Percentiles rank a stretch among this genome's conserved stretches.
Evolutionary conservation across 2,113 vertebrate genomes (phyloP).

Genomic region (Nipponia nippon): DNA sequence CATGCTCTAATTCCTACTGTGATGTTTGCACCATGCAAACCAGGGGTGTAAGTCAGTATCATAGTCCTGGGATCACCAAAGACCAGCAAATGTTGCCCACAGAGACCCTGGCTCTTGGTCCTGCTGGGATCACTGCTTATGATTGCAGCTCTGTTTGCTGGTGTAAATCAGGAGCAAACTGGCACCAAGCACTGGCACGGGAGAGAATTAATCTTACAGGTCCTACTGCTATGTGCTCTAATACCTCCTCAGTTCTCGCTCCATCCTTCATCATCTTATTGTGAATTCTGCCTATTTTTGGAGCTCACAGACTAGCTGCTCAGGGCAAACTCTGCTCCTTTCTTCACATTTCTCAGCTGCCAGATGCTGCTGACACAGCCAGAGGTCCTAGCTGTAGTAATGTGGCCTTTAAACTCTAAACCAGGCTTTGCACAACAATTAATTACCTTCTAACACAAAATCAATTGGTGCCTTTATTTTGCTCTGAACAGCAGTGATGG

Average conservation of each 20-base stretch:
- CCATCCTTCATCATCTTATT: background rate
- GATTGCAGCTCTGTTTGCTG: background rate
- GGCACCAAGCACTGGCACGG: background rate
- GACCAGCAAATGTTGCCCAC: background rate
- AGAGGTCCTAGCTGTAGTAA: background rate
- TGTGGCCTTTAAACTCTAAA: slow-evolving; percentile 18
- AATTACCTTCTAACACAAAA: slow-evolving; percentile 56
- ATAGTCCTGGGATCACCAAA: background rate
- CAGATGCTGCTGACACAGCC: slow-evolving; percentile 13
- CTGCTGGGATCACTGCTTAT: background rate
- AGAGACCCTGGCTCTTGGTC: background rate
- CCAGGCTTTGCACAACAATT: slow-evolving; percentile 16
- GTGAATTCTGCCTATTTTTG: background rate
- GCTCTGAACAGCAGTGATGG: background rate
- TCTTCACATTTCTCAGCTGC: background rate
- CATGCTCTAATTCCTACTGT: rapidly evolving
- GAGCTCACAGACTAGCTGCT: background rate
- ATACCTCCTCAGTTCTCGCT: background rate
- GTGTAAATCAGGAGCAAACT: background rate
- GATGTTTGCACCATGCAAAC: background rate
- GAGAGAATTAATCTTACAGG: background rate
- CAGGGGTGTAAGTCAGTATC: background rate
- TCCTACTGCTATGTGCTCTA: background rate
- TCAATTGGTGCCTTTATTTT: background rate
- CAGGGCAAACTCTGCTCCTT: background rate